These are phyloP conservation scores for Spilogale gracilis DNA, from an alignment of 2,113 vertebrate genomes.

Conservation along the genomic window DNA sequence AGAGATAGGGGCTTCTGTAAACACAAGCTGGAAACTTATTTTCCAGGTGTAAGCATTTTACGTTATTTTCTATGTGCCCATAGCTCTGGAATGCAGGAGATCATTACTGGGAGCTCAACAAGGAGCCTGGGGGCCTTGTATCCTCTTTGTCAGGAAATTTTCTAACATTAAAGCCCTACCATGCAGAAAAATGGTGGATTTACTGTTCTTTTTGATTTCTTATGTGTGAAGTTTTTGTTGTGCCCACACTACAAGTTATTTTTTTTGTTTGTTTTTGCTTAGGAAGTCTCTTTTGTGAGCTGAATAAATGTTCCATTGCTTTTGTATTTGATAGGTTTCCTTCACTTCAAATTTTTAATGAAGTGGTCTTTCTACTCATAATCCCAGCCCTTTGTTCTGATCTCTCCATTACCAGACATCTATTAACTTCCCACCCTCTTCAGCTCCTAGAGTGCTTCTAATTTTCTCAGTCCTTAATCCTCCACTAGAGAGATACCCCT, in stretches of 20 bases:
- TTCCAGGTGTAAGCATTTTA: slow-evolving; percentile 66
- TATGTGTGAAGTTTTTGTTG: slow-evolving; percentile 58
- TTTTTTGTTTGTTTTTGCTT: slow-evolving; percentile 26
- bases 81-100: slow-evolving; percentile 34
- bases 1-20: neutral
- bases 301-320: slow-evolving; percentile 49
- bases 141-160: slow-evolving; percentile 70
- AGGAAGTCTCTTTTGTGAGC: slow-evolving; percentile 53
- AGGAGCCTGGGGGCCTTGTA: slow-evolving; percentile 33
- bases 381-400: slow-evolving; percentile 26
- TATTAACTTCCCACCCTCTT: slow-evolving; percentile 56
- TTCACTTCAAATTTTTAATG: slow-evolving; percentile 63
- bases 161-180: slow-evolving; percentile 70
- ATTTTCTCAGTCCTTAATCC: slow-evolving; percentile 71
- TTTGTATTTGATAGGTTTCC: slow-evolving; percentile 41
- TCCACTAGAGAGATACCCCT: slow-evolving; percentile 37
- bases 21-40: slow-evolving; percentile 58
- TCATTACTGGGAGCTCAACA: slow-evolving; percentile 50
- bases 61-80: neutral
- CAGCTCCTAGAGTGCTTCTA: slow-evolving; percentile 65
- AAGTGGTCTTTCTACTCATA: slow-evolving; percentile 59
- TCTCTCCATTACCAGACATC: slow-evolving; percentile 12
- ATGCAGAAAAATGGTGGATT: slow-evolving; percentile 69
- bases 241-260: slow-evolving; percentile 4
- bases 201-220: slow-evolving; percentile 78